A percentile compares a stretch with the other conserved stretches of the same genome.
phyloP scores from a whole-genome alignment of 2,888 invertebrate genomes.

The Hydrotaea cyrtoneurina region DNA sequence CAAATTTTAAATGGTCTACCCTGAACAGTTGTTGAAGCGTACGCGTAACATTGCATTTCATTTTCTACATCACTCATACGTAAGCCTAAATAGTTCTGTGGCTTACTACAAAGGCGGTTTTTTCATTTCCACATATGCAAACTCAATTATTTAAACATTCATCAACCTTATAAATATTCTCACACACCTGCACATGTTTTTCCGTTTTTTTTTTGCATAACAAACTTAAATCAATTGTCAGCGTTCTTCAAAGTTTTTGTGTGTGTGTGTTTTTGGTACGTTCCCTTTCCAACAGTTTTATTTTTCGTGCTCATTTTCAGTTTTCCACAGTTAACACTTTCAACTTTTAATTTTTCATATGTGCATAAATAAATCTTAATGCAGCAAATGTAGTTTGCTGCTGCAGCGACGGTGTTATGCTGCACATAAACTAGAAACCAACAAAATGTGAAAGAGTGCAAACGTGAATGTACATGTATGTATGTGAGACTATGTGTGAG shows the following conservation, averaged over 20 bases:
- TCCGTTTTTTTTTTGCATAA: conserved; percentile 44
- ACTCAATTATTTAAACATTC: conserved; percentile 28
- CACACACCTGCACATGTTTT: background rate
- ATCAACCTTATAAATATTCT: background rate
- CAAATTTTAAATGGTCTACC: too few species aligned
- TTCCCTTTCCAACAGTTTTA: background rate
- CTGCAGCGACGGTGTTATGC: background rate
- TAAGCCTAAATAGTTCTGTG: background rate
- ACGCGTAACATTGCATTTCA: too few species aligned
- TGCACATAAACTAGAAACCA: conserved; percentile 61
- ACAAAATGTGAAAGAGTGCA: conserved; percentile 32
- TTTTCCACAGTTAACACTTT: conserved; percentile 61
- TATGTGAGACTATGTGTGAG: too few species aligned
- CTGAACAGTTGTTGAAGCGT: too few species aligned
- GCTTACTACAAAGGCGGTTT: background rate
- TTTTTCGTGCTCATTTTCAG: background rate
- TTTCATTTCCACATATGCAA: background rate
- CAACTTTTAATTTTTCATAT: conserved; percentile 64
- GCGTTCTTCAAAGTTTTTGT: conserved; percentile 14
- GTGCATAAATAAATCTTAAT: conserved; percentile 63
- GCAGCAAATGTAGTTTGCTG: conserved; percentile 36
- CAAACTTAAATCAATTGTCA: conserved; percentile 61
- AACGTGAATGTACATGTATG: background rate
- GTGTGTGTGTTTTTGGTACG: too few species aligned
- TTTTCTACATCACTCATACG: background rate